Conservation (phyloP, 2,797 vertebrate species). For the Pelodytes ibericus region DNA sequence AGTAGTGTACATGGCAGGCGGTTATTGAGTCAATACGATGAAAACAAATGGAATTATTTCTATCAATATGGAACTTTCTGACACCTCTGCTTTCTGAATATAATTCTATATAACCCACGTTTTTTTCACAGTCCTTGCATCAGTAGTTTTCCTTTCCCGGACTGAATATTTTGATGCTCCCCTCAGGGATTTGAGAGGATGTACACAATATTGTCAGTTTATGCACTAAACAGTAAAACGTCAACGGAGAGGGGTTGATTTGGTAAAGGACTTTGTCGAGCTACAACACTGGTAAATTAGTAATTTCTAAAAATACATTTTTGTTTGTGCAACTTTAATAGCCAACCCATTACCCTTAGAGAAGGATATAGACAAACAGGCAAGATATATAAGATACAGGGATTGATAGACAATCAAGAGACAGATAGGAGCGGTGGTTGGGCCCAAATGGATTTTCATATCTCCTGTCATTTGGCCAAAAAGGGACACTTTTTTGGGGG, state of each 20-base stretch:
- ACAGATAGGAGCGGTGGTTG: too few relatives aligned
- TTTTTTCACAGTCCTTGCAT: slow-evolving; percentile 24
- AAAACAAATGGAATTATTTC: neutral
- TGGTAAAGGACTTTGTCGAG: slow-evolving; percentile 13
- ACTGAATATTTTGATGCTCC: neutral
- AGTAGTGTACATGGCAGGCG: too few relatives aligned
- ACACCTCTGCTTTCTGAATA: slow-evolving; percentile 20
- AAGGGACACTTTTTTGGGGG: too few relatives aligned
- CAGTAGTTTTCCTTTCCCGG: slow-evolving; percentile 39
- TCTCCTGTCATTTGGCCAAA: too few relatives aligned
- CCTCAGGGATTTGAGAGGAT: slow-evolving; percentile 41
- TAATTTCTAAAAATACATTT: too few relatives aligned
- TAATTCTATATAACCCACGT: neutral
- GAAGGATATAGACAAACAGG: too few relatives aligned
- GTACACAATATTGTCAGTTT: slow-evolving; percentile 24
- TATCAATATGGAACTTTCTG: neutral
- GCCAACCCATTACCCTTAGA: too few relatives aligned
- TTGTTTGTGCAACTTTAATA: too few relatives aligned
- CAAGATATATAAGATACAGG: too few relatives aligned
- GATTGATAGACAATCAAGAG: too few relatives aligned
- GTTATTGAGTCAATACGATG: neutral
- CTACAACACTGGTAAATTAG: neutral
- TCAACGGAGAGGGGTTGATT: too few relatives aligned
- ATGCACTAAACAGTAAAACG: neutral
- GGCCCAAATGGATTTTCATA: too few relatives aligned